Base-by-base conservation (phyloP, 2,888 invertebrate species). In the Tenthredo scrophulariae region DNA sequence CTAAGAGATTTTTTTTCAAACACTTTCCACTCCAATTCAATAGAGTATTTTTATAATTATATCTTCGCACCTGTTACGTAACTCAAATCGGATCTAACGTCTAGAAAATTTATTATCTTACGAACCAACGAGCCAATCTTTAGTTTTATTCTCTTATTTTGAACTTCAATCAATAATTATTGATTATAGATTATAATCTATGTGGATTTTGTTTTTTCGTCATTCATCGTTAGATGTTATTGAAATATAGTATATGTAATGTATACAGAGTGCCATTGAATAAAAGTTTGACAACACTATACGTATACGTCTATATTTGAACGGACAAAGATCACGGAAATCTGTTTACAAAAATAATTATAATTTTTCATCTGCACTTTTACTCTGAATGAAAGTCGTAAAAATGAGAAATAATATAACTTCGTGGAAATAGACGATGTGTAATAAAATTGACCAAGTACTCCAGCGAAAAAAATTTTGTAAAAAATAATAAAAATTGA, bases 41-140 rank as follows among this genome's bases (percentile, higher is more conserved):
- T 18, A 37, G 58, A 58, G 58, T 80, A 80, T 80, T 80, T 80
- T 80, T 80, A 62, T 62, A 33, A 62, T 62, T 9, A 62, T 80
- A 80, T 80, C 62, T 62, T 80, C 80, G 80, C 80, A 37, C 80
- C 58, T 62, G 80, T 80, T 80, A 80, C 62, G 80, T 80, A 80
- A 80, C 58, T 15, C 13, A 40, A 80, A 40, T 62, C 22, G 62
- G 26, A 40, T 37, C 58, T 15, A 54, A 29, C 13, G 62, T 13
- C 6, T 10, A 10, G 6, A 33, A 40, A 40, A 58, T 80, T 22
- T 40, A 80, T 40, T 22, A 62, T 80, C 26, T 18, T n/a, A 13
- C 22, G 40, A 40, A 46, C 62, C 40, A 22, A 80, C 58, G 37
- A n/a, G 18, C n/a, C 9, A 62, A 18, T n/a, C 62, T 62, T 40